phyloP scores from a whole-genome alignment of 2,113 vertebrate genomes.

The Sitta europaea region DNA sequence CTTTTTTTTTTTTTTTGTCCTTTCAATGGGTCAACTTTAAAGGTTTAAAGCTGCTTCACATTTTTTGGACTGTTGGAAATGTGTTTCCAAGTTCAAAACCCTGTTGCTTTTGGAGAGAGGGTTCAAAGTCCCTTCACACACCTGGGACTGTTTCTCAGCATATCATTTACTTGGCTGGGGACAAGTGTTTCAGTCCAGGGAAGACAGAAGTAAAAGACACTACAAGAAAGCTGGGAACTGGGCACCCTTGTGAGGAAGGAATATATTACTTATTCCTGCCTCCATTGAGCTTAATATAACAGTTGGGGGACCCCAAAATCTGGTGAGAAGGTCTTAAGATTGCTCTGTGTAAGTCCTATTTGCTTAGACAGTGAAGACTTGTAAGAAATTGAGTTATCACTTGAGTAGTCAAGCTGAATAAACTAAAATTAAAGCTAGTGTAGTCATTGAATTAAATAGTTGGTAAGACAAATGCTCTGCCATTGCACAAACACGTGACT shows the following conservation, averaged over 20 bases:
- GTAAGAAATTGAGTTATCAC: neutral
- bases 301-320: fast-evolving
- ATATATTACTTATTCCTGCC: neutral
- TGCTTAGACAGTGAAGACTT: neutral
- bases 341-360: neutral
- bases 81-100: neutral
- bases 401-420: neutral
- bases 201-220: neutral
- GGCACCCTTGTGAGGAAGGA: neutral
- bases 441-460: neutral
- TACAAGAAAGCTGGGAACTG: neutral
- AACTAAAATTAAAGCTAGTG: neutral
- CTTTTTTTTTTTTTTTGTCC: neutral
- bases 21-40: neutral
- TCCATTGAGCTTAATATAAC: neutral
- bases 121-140: neutral
- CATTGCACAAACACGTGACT: neutral
- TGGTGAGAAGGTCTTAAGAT: neutral
- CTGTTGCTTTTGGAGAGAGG: neutral
- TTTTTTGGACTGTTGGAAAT: neutral
- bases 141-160: neutral
- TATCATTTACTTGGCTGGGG: neutral
- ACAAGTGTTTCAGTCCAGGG: neutral
- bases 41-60: neutral
- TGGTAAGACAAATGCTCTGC: neutral